Base-by-base conservation (phyloP, 2,113 vertebrate species). In the Melanocharis versteri region DNA sequence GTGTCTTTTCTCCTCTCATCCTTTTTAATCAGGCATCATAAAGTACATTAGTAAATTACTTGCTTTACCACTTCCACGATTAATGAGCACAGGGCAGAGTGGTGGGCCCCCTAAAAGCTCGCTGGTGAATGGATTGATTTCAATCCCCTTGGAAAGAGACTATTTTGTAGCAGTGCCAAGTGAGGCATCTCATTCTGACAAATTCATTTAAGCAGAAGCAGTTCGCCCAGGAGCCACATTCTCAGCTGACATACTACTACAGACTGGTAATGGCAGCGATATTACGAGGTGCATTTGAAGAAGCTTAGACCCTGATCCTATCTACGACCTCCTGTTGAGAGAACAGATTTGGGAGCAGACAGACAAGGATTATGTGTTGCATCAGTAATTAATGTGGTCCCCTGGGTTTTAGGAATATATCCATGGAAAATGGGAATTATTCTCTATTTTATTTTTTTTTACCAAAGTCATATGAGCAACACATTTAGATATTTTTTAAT, bases 121-220 rank as follows among this genome's bases (percentile, higher is more conserved):
- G 2, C 45, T 66, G 94, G 68, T 51, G 47, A 66, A 66, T 5
- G 35, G 94, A 86, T 92, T 83, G 54, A 65, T 83, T 93, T 86
- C 68, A 62, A 0, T 51, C 42, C 35, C 30, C 19, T 50, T 72
- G 9, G 1, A 45, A 73, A 83, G 62, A 56, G 27, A 10, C 10
- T 7, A 0, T 35, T 77, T 19, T 78, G 60, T 88, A 33, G 13
- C 10, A 26, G 8, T 50, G 80, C 51, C 30, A 54, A 66, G 28
- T 1, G 33, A 93, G 69, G 64, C 31, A 26, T 73, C 89, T 73
- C 54, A 3, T 47, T 66, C 35, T 89, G 56, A 76, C 37, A 47
- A 44, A 70, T 18, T 39, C 42, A 17, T 33, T 18, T 11, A 11
- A 51, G 40, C 21, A 1, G 22, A 6, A 70, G 42, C 2, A 1